Conservation (phyloP, 2,797 vertebrate species). For the Xerus rutilus region DNA sequence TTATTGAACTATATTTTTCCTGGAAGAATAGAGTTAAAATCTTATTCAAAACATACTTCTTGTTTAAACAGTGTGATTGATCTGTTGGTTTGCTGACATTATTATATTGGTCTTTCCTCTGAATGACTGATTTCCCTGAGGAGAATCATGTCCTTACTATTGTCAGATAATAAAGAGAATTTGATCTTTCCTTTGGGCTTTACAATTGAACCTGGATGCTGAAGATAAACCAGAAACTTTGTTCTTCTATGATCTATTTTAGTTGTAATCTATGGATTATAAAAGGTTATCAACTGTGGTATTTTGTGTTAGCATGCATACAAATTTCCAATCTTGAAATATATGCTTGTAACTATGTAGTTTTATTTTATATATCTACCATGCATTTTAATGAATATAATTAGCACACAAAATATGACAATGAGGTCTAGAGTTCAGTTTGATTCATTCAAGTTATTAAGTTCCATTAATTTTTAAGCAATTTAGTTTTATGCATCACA, state of each 20-base stretch:
- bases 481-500: background rate
- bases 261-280: background rate
- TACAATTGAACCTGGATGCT: background rate
- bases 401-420: background rate
- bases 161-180: background rate
- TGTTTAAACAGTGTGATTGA: background rate
- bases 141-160: background rate
- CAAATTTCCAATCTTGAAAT: background rate
- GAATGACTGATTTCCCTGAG: background rate
- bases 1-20: background rate
- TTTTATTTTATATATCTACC: constrained; percentile 1
- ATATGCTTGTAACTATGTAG: background rate
- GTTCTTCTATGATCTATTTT: background rate
- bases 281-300: background rate
- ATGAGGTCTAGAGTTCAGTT: background rate
- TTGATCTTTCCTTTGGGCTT: background rate
- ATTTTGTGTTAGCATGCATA: background rate
- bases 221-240: background rate
- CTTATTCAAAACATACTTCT: background rate
- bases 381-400: background rate
- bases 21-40: background rate
- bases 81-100: background rate
- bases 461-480: background rate
- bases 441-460: background rate
- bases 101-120: background rate